Conservation (phyloP, 2,797 vertebrate genomes). For the Paguma larvata region DNA sequence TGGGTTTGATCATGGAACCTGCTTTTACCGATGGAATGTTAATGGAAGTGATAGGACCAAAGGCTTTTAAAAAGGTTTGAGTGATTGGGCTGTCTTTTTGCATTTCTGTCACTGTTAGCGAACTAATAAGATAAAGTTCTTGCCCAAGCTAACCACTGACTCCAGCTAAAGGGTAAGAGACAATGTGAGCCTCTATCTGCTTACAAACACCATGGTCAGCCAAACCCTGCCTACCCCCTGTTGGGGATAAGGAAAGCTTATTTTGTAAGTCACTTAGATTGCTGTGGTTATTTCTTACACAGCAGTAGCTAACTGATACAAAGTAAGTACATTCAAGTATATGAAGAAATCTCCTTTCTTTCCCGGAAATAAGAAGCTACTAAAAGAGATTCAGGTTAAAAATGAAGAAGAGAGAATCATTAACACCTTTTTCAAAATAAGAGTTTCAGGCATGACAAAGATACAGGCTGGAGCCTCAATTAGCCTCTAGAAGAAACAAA, state of each 20-base stretch:
- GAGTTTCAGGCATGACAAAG: background rate
- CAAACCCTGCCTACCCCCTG: background rate
- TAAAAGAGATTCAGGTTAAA: background rate
- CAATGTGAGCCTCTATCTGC: background rate
- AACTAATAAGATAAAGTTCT: background rate
- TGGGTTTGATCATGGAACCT: background rate
- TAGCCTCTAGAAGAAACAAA: background rate
- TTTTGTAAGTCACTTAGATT: background rate
- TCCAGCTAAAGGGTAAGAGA: background rate
- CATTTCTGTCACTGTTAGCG: background rate
- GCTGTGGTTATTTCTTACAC: background rate
- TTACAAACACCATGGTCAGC: background rate
- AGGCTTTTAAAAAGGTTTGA: background rate
- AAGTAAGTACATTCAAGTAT: background rate
- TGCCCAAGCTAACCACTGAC: background rate
- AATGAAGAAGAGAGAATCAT: background rate
- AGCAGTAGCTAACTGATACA: background rate
- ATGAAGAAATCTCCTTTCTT: conserved; percentile 32
- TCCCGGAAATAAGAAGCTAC: background rate
- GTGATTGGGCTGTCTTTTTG: background rate
- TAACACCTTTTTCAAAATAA: background rate
- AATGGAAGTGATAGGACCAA: background rate
- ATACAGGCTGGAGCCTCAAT: background rate
- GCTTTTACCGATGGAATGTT: background rate
- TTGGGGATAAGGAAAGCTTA: background rate